phyloP scores from a whole-genome alignment of 2,113 vertebrate species.

The Cephalopterus ornatus region DNA sequence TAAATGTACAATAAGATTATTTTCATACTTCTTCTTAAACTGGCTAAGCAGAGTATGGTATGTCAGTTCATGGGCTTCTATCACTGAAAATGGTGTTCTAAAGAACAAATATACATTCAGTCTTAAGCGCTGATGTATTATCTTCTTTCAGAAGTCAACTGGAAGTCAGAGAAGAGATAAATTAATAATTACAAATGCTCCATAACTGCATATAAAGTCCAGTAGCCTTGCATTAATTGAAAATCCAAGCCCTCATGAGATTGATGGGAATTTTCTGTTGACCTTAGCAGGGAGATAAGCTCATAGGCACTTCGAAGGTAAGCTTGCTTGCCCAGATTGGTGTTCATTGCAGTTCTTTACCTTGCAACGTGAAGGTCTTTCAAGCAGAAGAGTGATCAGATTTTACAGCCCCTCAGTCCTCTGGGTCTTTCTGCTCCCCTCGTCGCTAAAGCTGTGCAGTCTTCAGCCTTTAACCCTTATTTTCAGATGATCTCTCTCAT shows the following conservation, averaged over 20 bases:
- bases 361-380: not conserved
- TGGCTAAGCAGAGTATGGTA: not conserved
- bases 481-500: not conserved
- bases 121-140: not conserved
- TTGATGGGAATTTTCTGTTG: slow-evolving; percentile 31
- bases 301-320: not conserved
- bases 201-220: not conserved
- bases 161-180: slow-evolving; percentile 26
- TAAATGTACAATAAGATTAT: not conserved
- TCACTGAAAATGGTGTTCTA: not conserved
- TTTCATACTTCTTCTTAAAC: not conserved
- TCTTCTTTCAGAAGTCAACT: slow-evolving; percentile 8
- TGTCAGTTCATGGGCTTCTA: not conserved
- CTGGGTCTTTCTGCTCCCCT: not conserved
- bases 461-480: not conserved
- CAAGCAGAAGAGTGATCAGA: not conserved
- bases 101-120: not conserved
- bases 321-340: not conserved
- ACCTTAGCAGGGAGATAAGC: not conserved
- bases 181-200: slow-evolving; percentile 47
- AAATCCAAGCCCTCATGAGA: not conserved
- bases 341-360: not conserved
- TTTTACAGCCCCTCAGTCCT: not conserved
- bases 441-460: not conserved
- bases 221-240: slow-evolving; percentile 16